Percentiles rank a stretch among this genome's conserved stretches.
phyloP scores from a whole-genome alignment of 2,888 invertebrate genomes.

The Sisyra nigra region DNA sequence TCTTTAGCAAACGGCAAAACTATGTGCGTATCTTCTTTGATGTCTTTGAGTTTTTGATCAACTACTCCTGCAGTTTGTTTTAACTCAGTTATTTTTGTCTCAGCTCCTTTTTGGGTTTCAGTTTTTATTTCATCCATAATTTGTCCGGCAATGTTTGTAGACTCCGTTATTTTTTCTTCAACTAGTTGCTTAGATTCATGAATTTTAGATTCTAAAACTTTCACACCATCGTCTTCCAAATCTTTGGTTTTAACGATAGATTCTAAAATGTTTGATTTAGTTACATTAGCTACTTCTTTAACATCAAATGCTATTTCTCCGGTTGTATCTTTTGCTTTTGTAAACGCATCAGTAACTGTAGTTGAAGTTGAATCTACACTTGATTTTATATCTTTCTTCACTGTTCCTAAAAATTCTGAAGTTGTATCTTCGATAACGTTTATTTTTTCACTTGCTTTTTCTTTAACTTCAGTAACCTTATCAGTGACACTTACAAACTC shows the following conservation, averaged over 20 bases:
- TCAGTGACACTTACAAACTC: constrained; percentile 1
- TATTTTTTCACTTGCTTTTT: constrained; percentile 1
- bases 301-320: neutral
- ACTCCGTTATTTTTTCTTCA: neutral
- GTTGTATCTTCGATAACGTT: constrained; percentile 4
- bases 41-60: neutral
- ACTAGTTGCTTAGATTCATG: neutral
- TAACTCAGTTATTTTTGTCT: neutral
- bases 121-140: neutral
- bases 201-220: neutral
- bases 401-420: neutral
- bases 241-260: constrained; percentile 4
- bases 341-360: neutral
- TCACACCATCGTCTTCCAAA: constrained; percentile 6
- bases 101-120: neutral
- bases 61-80: neutral
- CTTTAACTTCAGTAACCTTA: constrained; percentile 2
- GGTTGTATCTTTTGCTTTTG: neutral
- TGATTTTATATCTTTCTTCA: neutral
- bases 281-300: constrained; percentile 1
- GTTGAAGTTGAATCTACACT: neutral
- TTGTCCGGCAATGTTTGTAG: neutral
- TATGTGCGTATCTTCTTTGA: constrained; percentile 8
- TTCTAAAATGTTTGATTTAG: neutral
- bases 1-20: constrained; percentile 12